Evolutionary conservation across 2,888 invertebrate species (phyloP).

Genomic region (Crioceris asparagi): DNA sequence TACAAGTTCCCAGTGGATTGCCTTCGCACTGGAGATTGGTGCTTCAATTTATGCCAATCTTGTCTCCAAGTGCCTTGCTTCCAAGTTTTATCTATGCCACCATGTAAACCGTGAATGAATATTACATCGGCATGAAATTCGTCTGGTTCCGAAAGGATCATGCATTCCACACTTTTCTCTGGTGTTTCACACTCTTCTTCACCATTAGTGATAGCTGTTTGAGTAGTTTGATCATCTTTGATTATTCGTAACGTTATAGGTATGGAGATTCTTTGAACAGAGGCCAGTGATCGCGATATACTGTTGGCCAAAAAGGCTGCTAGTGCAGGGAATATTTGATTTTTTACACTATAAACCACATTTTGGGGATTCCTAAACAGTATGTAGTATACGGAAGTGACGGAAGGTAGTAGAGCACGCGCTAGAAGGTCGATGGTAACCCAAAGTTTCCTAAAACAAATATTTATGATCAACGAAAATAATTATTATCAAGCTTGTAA

Average conservation of each 20-base stretch:
- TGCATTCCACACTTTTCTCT: constrained; percentile 1
- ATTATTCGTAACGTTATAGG: constrained; percentile 18
- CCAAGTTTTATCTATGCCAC: constrained; percentile 49
- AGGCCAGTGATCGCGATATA: constrained; percentile 32
- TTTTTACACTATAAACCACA: constrained; percentile 30
- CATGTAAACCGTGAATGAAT: constrained; percentile 73
- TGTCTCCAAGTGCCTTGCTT: constrained; percentile 55
- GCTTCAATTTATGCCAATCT: constrained; percentile 30
- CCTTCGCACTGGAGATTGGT: constrained; percentile 27
- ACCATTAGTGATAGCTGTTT: constrained; percentile 7
- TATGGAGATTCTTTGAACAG: constrained; percentile 32
- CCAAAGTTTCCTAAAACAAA: constrained; percentile 33
- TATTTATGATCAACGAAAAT: too few relatives aligned
- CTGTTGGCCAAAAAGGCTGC: constrained; percentile 35
- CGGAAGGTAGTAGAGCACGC: constrained; percentile 31
- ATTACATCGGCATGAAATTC: constrained; percentile 53
- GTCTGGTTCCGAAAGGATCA: constrained; percentile 32
- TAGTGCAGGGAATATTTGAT: constrained; percentile 32
- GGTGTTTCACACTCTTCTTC: constrained; percentile 8
- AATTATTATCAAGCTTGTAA: too few relatives aligned
- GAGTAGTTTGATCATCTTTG: constrained; percentile 9
- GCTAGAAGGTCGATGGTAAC: constrained; percentile 30
- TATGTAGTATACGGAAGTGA: constrained; percentile 32
- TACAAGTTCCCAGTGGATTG: constrained; percentile 25
- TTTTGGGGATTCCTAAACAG: constrained; percentile 32